Percentiles rank a stretch among this genome's conserved stretches.
phyloP scores from a whole-genome alignment of 2,113 vertebrate species.

The Arvicanthis niloticus region DNA sequence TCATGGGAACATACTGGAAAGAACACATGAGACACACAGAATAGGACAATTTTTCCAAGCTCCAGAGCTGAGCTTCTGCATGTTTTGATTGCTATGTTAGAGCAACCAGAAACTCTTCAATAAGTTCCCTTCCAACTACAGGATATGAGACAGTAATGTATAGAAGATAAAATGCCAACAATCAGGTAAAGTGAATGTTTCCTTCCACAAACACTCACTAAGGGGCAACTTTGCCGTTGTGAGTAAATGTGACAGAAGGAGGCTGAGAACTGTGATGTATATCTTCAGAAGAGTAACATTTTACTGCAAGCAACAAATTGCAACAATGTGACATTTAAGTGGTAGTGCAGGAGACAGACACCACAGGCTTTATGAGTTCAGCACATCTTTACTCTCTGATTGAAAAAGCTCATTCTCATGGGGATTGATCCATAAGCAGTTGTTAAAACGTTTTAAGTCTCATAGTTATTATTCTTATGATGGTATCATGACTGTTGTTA shows the following conservation, averaged over 20 bases:
- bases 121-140: not conserved
- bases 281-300: not conserved
- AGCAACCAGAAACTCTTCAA: not conserved
- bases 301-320: not conserved
- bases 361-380: not conserved
- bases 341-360: not conserved
- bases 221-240: not conserved
- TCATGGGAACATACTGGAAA: not conserved
- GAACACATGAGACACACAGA: not conserved
- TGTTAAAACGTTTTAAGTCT: not conserved
- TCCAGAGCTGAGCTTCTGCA: not conserved
- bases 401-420: not conserved
- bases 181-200: not conserved
- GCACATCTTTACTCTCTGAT: not conserved
- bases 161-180: constrained; percentile 10
- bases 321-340: not conserved
- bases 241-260: not conserved
- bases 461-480: not conserved
- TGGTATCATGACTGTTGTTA: not conserved
- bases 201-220: not conserved
- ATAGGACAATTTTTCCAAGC: not conserved
- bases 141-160: not conserved
- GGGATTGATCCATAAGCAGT: not conserved
- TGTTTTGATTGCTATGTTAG: not conserved
- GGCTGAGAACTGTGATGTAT: not conserved